A percentile compares a stretch with the other conserved stretches of the same genome.
phyloP scores from a whole-genome alignment of 2,113 vertebrate genomes.

The Thunnus thynnus region DNA sequence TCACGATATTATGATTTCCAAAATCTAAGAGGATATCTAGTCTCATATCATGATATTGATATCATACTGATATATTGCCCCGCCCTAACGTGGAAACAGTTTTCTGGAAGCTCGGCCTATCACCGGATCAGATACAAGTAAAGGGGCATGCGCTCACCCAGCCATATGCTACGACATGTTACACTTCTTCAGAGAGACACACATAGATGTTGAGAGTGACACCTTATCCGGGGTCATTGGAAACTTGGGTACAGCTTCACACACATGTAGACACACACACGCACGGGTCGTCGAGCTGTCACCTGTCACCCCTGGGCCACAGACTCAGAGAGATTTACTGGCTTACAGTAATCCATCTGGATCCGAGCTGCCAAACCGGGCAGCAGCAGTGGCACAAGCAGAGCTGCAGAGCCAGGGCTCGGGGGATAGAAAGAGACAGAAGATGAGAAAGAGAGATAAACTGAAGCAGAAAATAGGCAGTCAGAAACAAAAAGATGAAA shows the following conservation, averaged over 20 bases:
- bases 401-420: conserved; percentile 1
- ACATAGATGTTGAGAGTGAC: conserved; percentile 16
- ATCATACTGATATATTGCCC: too few relatives aligned
- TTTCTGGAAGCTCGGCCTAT: conserved; percentile 15
- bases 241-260: conserved; percentile 25
- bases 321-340: conserved; percentile 61
- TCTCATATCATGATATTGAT: too few relatives aligned
- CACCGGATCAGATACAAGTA: conserved; percentile 23
- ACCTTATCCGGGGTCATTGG: conserved; percentile 35
- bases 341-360: conserved; percentile 69
- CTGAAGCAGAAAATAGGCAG: conserved; percentile 17
- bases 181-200: conserved; percentile 12
- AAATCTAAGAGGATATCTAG: too few relatives aligned
- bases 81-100: neutral
- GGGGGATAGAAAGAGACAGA: conserved; percentile 4
- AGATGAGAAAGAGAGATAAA: conserved; percentile 20
- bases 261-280: neutral
- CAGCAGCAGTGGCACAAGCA: conserved; percentile 47
- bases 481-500: neutral
- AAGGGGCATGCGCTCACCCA: neutral
- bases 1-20: too few relatives aligned
- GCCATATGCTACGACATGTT: conserved; percentile 10
- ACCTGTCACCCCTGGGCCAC: conserved; percentile 61
- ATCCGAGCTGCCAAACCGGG: conserved; percentile 38
- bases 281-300: conserved; percentile 33